Evolutionary conservation across 2,888 invertebrate genomes (phyloP).

Genomic region (Muscina levida): DNA sequence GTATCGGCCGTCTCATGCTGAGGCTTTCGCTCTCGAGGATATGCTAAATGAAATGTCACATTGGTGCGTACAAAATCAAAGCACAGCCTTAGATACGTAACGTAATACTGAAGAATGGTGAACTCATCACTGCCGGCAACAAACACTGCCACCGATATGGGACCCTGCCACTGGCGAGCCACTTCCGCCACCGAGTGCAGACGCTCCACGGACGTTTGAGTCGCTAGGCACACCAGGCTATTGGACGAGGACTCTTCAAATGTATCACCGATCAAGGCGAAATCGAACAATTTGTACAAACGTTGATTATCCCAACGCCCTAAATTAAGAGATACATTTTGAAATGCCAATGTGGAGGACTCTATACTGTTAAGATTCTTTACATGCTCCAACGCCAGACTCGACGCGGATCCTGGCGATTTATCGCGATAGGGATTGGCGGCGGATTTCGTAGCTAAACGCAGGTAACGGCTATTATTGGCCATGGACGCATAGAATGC

Average conservation of each 20-base stretch:
- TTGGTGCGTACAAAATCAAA: slow-evolving; percentile 86
- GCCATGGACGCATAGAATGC: background rate
- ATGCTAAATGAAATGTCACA: slow-evolving; percentile 88
- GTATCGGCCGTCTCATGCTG: slow-evolving; percentile 81
- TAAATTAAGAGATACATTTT: slow-evolving; percentile 84
- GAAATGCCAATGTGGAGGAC: slow-evolving; percentile 77
- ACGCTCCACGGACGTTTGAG: slow-evolving; percentile 92
- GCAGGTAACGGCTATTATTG: background rate
- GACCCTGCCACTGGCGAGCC: slow-evolving; percentile 91
- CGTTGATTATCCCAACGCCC: slow-evolving; percentile 88
- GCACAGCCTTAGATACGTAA: slow-evolving; percentile 88
- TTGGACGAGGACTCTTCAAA: slow-evolving; percentile 78
- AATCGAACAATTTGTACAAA: slow-evolving; percentile 87
- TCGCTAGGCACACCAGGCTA: slow-evolving; percentile 87
- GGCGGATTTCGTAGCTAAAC: slow-evolving; percentile 3
- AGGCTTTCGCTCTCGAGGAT: slow-evolving; percentile 81
- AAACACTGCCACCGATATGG: slow-evolving; percentile 91
- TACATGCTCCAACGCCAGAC: slow-evolving; percentile 2
- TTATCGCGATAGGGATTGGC: slow-evolving; percentile 27
- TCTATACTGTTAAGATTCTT: slow-evolving; percentile 41
- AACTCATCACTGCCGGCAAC: slow-evolving; percentile 90
- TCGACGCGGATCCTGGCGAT: background rate
- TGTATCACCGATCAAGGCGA: slow-evolving; percentile 85
- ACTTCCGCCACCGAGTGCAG: slow-evolving; percentile 89
- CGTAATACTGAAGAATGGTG: slow-evolving; percentile 86